Evolutionary conservation across 92 coral and sea anemone genomes (phyloP), one percentile per base, ranked within the genome.

Genomic region (Parazoanthus atlanticus): DNA sequence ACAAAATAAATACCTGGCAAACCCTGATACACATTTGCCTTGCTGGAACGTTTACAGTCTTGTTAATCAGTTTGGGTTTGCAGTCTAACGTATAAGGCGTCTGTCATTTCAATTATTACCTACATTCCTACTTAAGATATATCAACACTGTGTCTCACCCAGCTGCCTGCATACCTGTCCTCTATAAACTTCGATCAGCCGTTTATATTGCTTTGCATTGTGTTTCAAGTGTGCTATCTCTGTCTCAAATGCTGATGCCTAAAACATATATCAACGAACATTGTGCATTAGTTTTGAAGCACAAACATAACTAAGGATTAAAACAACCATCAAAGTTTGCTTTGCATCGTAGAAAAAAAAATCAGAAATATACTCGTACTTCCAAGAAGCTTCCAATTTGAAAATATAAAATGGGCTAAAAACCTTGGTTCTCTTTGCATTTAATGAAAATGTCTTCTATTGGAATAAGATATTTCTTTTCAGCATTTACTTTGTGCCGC

Each of bases 221-320:
- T 93, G 89, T 86, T 91, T 93, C 72, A 95, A 85, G 85, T 93
- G 93, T 46, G 83, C 82, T 80, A 91, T 91, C 80, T 95, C 96
- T 75, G 93, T 93, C 89, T 95, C 94, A 85, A 93, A 84, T 40
- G 91, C 85, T 58, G 91, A 91, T 80, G 92, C 92, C 99, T 96
- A 86, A 74, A 75, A 61, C 76, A 88, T 23, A 81, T 79, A 32
- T 61, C 23, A 77, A 75, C 23, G 29, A 70, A 46, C 38, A n/a
- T 30, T 9, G 64, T 17, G 65, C n/a, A 61, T 38, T 28, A 21
- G 65, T n/a, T 82, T 61, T 23, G 25, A 1, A 56, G 65, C 25
- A 21, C 0, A 21, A 56, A 21, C 65, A 16, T 56, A 21, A 56
- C 6, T 56, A 56, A 15, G 65, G 65, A 56, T 11, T 21, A 61